These are phyloP conservation scores for Synodontis membranacea DNA, from an alignment of 2,113 vertebrate species.

Conservation along the genomic window DNA sequence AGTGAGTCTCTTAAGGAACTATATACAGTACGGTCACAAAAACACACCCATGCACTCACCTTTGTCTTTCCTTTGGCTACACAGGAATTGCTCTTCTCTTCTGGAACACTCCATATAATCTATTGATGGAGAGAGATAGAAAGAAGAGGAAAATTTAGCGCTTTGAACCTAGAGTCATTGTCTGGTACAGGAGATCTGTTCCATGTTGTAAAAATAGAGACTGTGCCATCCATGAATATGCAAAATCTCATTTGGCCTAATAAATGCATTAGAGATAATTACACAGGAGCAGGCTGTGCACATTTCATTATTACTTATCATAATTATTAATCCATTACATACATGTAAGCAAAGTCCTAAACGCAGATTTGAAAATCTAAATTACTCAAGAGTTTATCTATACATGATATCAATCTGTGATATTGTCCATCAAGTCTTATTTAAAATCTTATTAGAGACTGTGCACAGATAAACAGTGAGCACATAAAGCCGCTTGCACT, in stretches of 20 bases:
- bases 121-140: constrained; percentile 57
- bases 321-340: constrained; percentile 26
- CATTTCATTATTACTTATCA: background rate
- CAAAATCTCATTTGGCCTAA: constrained; percentile 29
- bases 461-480: background rate
- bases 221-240: constrained; percentile 37
- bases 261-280: constrained; percentile 29
- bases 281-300: background rate
- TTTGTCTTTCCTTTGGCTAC: constrained; percentile 82
- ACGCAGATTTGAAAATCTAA: constrained; percentile 7
- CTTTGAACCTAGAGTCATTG: background rate
- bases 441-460: constrained; percentile 4
- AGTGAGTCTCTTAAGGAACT: background rate
- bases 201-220: constrained; percentile 24
- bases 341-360: background rate
- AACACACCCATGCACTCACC: constrained; percentile 63
- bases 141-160: background rate
- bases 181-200: background rate
- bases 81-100: constrained; percentile 75
- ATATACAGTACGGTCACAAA: background rate
- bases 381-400: background rate
- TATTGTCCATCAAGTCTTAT: background rate
- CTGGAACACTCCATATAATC: constrained; percentile 82
- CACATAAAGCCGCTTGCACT: background rate
- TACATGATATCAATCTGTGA: background rate